phyloP scores from a whole-genome alignment of 2,113 vertebrate species.

The Erpornis zantholeuca region DNA sequence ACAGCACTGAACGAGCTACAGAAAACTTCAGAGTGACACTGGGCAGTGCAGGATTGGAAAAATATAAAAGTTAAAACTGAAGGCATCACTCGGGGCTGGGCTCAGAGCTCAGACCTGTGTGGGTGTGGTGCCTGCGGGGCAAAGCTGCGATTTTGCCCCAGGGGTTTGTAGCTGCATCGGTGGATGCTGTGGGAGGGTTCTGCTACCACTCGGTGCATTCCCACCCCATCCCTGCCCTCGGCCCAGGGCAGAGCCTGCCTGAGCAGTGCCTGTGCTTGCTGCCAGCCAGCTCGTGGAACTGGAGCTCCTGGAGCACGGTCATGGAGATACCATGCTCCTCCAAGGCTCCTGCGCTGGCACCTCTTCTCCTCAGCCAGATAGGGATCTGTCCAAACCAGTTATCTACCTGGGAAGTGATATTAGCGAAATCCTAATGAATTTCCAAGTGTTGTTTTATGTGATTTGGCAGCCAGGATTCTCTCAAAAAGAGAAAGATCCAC shows the following conservation, averaged over 20 bases:
- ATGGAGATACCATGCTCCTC: accelerated
- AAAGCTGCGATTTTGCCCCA: accelerated
- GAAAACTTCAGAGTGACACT: too few relatives aligned
- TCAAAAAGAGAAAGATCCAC: background rate
- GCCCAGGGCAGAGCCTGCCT: background rate
- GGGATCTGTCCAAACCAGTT: background rate
- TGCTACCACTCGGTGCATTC: background rate
- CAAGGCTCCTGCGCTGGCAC: background rate
- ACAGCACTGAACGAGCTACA: too few relatives aligned
- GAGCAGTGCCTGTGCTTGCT: accelerated
- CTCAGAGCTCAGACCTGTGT: too few relatives aligned
- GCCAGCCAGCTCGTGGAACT: background rate
- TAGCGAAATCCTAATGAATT: background rate
- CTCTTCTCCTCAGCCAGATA: background rate
- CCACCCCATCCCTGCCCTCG: accelerated
- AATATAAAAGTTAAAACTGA: too few relatives aligned
- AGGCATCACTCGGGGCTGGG: background rate
- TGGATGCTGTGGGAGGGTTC: accelerated
- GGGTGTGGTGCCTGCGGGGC: background rate
- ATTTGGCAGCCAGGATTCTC: background rate
- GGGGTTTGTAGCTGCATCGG: background rate
- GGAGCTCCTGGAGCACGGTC: background rate
- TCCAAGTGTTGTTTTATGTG: background rate
- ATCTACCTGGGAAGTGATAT: background rate
- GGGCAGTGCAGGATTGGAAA: too few relatives aligned